Base-by-base conservation (phyloP, 2,888 invertebrate genomes). In the Oligia fasciuncula region DNA sequence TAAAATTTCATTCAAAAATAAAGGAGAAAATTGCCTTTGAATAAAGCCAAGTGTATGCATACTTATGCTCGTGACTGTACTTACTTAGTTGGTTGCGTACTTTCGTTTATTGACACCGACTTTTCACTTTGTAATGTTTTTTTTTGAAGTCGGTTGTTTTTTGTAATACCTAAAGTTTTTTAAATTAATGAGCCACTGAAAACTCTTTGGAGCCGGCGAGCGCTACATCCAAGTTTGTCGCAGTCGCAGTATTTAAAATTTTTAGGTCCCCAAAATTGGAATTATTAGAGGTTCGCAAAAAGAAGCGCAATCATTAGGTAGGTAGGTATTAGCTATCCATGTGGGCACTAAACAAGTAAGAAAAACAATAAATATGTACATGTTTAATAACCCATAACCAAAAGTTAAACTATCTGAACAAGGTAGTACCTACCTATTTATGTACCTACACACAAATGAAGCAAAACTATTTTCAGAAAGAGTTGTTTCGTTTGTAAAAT, bases 401-500 rank as follows among this genome's bases (percentile, higher is more conserved):
- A 68, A 68, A 35, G 46, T 1, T 46, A 46, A 72, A 19, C 17
- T 35, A 35, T 40, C 19, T 40, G n/a, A 19, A n/a, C 35, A 73
- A 62, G 14, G 49, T 14, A 51, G 9, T 23, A 49, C 29, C 29
- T 29, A 29, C 29, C 29, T 40, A 49, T 40, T 19, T 40, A 40
- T 46, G n/a, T 40, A 40, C 23, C 13, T 35, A 66, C 1, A n/a
- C 62, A 43, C 68, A 43, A 78, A 78, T 51, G 35, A 35, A 54
- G 11, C 63, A n/a, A 8, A 19, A 65, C 46, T 19, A 72, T 40
- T 43, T 51, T 60, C 6, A 71, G 13, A 49, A 54, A 29, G 46
- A 23, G 43, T 57, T 73, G 23, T 62, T 62, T 67, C 51, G 17
- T 68, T 67, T 63, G n/a, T 35, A 60, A 73, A 60, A 51, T 40